Conservation (phyloP, 2,113 vertebrate species). For the Melanotaenia duboulayi region DNA sequence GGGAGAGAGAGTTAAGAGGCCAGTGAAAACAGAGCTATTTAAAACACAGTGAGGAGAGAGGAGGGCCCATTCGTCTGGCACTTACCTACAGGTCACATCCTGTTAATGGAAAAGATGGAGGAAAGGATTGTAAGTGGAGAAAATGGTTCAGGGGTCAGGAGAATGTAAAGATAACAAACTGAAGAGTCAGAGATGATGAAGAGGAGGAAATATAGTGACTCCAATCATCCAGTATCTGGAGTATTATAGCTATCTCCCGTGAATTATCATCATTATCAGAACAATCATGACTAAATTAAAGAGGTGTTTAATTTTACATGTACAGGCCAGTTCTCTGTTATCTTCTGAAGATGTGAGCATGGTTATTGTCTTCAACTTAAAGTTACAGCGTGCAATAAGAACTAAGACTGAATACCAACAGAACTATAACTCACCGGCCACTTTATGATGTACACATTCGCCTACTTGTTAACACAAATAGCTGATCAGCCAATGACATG, state of each 20-base stretch:
- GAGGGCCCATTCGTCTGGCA: constrained; percentile 56
- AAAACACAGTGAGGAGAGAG: constrained; percentile 58
- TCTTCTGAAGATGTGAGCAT: background rate
- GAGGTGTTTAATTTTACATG: no score
- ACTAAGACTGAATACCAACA: no score
- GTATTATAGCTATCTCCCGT: no score
- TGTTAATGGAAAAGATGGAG: constrained; percentile 66
- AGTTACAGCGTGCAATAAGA: no score
- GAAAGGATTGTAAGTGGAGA: constrained; percentile 32
- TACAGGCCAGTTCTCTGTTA: background rate
- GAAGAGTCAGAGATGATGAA: constrained; percentile 9
- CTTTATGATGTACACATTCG: no score
- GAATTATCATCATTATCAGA: no score
- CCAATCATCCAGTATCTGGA: background rate
- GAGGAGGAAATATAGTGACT: background rate
- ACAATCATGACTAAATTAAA: no score
- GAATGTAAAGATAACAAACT: constrained; percentile 28
- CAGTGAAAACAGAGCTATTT: constrained; percentile 65
- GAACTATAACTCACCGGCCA: no score
- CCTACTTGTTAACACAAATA: no score
- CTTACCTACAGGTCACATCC: constrained; percentile 62
- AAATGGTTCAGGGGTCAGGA: constrained; percentile 30
- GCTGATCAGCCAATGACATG: no score
- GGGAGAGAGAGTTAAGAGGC: constrained; percentile 11
- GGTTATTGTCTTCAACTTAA: no score